Percentiles rank a stretch among this genome's conserved stretches.
Evolutionary conservation across 1,140 invertebrate species (phyloP).

Genomic region (Ostrea edulis): DNA sequence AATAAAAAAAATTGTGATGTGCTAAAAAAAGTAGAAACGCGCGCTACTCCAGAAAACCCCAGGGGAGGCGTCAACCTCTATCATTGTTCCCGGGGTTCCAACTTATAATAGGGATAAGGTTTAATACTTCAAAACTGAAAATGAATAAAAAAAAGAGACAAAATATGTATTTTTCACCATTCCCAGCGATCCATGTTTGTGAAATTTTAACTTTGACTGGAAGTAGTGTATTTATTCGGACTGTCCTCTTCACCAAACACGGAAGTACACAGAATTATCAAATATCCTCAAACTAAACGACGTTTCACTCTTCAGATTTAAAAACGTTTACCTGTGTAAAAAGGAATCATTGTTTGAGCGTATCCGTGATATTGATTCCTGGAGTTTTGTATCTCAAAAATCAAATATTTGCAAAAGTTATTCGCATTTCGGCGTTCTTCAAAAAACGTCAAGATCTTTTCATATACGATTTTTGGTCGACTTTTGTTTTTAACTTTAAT

Average conservation of each 20-base stretch:
- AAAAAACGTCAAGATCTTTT: slow-evolving; percentile 9
- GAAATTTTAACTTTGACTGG: background rate
- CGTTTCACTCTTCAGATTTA: background rate
- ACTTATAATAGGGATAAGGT: no score
- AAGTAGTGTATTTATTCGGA: background rate
- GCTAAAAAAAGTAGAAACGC: no score
- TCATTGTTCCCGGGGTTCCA: no score
- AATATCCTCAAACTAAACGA: background rate
- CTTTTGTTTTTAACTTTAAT: slow-evolving; percentile 12
- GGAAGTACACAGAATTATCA: background rate
- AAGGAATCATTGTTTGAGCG: background rate
- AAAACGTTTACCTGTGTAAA: background rate
- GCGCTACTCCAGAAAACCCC: no score
- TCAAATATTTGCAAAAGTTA: slow-evolving; percentile 30
- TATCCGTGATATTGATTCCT: background rate
- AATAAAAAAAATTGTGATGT: no score
- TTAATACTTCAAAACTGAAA: no score
- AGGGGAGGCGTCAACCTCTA: no score
- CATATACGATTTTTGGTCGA: slow-evolving; percentile 28
- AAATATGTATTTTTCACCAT: no score
- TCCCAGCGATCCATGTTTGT: no score
- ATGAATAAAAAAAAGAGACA: no score
- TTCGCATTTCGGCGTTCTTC: slow-evolving; percentile 13
- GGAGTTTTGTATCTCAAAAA: slow-evolving; percentile 21
- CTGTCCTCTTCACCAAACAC: background rate